These are phyloP conservation scores for Torymus aiolomorphi DNA, from an alignment of 2,888 invertebrate species.

Conservation along the genomic window DNA sequence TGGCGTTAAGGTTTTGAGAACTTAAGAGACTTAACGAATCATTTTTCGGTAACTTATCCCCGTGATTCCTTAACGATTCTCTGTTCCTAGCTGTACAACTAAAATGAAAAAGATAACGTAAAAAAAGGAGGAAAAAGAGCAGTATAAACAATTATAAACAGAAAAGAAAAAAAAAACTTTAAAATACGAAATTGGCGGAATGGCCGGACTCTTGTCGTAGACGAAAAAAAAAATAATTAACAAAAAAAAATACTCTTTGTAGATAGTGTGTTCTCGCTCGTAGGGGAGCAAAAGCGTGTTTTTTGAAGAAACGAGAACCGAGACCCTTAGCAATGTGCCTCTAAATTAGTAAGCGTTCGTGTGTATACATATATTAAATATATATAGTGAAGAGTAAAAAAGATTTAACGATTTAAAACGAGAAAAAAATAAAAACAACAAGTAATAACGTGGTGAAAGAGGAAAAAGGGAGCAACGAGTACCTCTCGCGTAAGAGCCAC, in stretches of 20 bases:
- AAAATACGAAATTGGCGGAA: conserved; percentile 42
- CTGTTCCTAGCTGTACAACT: conserved; percentile 55
- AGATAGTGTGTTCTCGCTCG: conserved; percentile 66
- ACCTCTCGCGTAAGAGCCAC: too few relatives aligned
- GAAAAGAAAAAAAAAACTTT: conserved; percentile 47
- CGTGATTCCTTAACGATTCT: conserved; percentile 50
- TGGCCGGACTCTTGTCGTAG: conserved; percentile 55
- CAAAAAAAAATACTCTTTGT: conserved; percentile 60
- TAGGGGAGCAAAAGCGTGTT: conserved; percentile 68
- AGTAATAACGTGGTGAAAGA: conserved; percentile 12
- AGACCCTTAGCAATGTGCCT: conserved; percentile 75
- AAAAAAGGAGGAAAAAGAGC: conserved; percentile 15
- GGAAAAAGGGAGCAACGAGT: neutral
- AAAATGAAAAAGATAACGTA: conserved; percentile 33
- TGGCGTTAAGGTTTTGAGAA: conserved; percentile 5
- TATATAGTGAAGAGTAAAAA: conserved; percentile 48
- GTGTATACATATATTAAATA: conserved; percentile 55
- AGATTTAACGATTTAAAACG: conserved; percentile 40
- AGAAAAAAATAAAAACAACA: conserved; percentile 21
- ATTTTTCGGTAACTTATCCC: conserved; percentile 53
- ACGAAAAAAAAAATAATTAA: conserved; percentile 44
- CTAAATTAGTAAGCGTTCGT: conserved; percentile 73
- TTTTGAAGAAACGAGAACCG: conserved; percentile 65
- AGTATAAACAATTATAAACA: conserved; percentile 49
- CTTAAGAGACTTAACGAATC: conserved; percentile 41